Percentiles rank a stretch among this genome's conserved stretches.
Evolutionary conservation across 2,113 vertebrate species (phyloP).

Genomic region (Heterocephalus glaber): DNA sequence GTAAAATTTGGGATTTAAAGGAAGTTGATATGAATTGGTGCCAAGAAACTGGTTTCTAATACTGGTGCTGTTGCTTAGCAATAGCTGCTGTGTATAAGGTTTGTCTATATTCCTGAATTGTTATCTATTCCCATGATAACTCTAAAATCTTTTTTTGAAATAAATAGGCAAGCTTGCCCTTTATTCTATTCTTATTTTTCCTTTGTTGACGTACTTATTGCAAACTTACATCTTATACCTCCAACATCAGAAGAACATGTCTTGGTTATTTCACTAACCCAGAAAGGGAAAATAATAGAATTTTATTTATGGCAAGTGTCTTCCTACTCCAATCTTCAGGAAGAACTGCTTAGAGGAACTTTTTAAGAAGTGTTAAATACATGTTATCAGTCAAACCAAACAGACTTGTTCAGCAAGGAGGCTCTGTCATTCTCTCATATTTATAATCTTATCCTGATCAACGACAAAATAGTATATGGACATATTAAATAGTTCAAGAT

Average conservation of each 20-base stretch:
- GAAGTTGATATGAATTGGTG: background rate
- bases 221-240: background rate
- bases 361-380: constrained; percentile 45
- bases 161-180: background rate
- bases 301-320: constrained; percentile 46
- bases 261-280: constrained; percentile 40
- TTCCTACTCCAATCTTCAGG: constrained; percentile 11
- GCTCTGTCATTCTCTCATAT: constrained; percentile 30
- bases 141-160: background rate
- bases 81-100: background rate
- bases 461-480: constrained; percentile 40
- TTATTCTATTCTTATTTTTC: background rate
- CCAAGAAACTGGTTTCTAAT: background rate
- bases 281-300: constrained; percentile 34
- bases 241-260: background rate
- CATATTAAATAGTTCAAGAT: constrained; percentile 27
- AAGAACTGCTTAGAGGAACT: constrained; percentile 20
- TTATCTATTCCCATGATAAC: background rate
- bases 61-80: background rate
- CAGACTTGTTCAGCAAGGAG: background rate
- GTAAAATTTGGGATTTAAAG: background rate
- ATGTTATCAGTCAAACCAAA: constrained; percentile 33
- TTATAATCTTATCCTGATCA: constrained; percentile 47
- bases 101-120: background rate
- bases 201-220: background rate